Conservation (phyloP, 2,888 invertebrate species). For the Notodonta ziczac region DNA sequence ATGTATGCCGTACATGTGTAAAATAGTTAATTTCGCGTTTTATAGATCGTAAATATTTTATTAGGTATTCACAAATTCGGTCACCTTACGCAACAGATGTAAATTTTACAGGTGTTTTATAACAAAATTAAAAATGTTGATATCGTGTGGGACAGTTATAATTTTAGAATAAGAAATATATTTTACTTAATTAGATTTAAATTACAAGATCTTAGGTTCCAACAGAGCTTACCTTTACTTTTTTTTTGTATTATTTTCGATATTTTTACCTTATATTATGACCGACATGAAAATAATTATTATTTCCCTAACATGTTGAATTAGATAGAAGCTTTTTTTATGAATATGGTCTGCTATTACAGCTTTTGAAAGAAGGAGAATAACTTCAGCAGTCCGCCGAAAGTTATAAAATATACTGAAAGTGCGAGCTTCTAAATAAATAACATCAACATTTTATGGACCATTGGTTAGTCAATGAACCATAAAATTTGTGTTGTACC, state of each 20-base stretch:
- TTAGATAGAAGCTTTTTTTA: too few species aligned
- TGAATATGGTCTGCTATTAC: too few species aligned
- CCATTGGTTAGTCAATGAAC: conserved; percentile 46
- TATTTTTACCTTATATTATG: too few species aligned
- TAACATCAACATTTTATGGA: conserved; percentile 48
- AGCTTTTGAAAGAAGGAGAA: too few species aligned
- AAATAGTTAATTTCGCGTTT: conserved; percentile 23
- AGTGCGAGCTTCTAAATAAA: conserved; percentile 44
- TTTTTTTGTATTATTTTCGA: too few species aligned
- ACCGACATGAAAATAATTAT: too few species aligned
- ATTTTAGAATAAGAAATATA: too few species aligned
- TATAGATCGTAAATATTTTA: conserved; percentile 29
- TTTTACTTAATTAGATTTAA: too few species aligned
- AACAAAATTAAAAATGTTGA: conserved; percentile 19
- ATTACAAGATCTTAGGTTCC: too few species aligned
- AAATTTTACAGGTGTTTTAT: conserved; percentile 21
- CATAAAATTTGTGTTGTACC: conserved; percentile 51
- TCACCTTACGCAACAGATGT: conserved; percentile 22
- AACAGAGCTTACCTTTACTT: too few species aligned
- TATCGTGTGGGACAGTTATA: too few species aligned
- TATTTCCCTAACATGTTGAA: too few species aligned
- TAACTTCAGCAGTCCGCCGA: neutral
- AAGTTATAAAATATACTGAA: conserved; percentile 29
- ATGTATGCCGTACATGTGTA: conserved; percentile 19
- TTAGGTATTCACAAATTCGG: conserved; percentile 15